A percentile compares a stretch with the other conserved stretches of the same genome.
These are phyloP conservation scores for Nomada fucata DNA, from an alignment of 2,888 invertebrate genomes.

Conservation along the genomic window DNA sequence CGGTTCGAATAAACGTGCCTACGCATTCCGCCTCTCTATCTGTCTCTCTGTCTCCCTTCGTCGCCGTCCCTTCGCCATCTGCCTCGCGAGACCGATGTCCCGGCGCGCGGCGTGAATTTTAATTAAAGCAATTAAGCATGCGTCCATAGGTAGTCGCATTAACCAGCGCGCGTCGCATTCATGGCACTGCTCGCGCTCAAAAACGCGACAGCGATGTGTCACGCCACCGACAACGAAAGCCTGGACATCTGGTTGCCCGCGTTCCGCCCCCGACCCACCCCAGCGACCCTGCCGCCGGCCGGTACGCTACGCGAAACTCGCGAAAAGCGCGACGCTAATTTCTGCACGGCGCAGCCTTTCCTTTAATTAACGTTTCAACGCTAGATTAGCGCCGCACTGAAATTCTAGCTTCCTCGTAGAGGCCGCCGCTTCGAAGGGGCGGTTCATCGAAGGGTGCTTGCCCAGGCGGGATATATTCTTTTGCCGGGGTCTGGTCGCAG, in stretches of 20 bases:
- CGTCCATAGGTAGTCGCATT: conserved; percentile 78
- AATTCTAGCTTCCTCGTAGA: conserved; percentile 37
- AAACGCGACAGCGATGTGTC: conserved; percentile 72
- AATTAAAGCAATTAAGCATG: conserved; percentile 83
- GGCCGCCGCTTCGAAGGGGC: not conserved
- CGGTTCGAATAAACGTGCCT: conserved; percentile 55
- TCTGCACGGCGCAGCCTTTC: conserved; percentile 58
- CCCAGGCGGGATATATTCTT: no score
- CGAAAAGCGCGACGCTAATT: conserved; percentile 66
- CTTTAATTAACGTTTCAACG: conserved; percentile 69
- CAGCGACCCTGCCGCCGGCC: not conserved
- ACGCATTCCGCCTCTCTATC: conserved; percentile 23
- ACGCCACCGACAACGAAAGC: conserved; percentile 66
- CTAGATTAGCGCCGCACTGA: conserved; percentile 56
- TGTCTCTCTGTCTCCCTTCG: not conserved
- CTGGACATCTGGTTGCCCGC: conserved; percentile 71
- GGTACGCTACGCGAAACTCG: conserved; percentile 24
- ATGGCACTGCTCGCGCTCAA: conserved; percentile 72
- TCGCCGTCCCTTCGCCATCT: not conserved
- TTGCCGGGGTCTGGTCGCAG: no score
- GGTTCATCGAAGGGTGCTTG: not conserved
- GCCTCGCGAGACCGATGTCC: conserved; percentile 61
- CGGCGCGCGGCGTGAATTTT: conserved; percentile 80
- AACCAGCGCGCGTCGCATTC: conserved; percentile 78
- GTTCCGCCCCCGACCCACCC: conserved; percentile 7